phyloP scores from a whole-genome alignment of 2,888 invertebrate species.

The Diloba caeruleocephala region DNA sequence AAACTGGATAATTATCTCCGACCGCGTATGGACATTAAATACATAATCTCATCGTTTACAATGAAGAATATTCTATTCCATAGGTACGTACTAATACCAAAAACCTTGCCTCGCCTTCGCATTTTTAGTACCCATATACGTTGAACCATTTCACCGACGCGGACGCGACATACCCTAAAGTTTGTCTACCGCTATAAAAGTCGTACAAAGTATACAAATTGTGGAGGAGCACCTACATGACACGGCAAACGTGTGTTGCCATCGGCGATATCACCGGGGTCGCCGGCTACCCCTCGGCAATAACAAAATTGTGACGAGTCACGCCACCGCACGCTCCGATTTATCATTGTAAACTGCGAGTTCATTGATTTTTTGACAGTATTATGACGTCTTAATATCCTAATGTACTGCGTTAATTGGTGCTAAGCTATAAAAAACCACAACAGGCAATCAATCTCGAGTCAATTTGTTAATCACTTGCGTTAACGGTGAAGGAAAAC shows the following conservation, averaged over 20 bases:
- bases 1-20: too few relatives aligned
- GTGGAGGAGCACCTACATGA: constrained; percentile 56
- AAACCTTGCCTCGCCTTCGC: constrained; percentile 30
- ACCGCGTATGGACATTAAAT: too few relatives aligned
- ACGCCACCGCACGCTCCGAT: constrained; percentile 60
- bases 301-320: constrained; percentile 68
- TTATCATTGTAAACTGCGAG: constrained; percentile 38
- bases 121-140: constrained; percentile 29
- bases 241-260: constrained; percentile 58
- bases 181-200: constrained; percentile 32
- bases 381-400: constrained; percentile 1
- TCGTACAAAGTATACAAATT: constrained; percentile 41
- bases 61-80: too few relatives aligned
- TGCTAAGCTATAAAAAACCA: constrained; percentile 5
- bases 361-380: constrained; percentile 37
- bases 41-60: too few relatives aligned
- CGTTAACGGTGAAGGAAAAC: too few relatives aligned
- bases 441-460: not conserved
- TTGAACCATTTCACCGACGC: constrained; percentile 29
- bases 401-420: constrained; percentile 4
- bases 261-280: constrained; percentile 80
- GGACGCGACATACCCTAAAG: constrained; percentile 22
- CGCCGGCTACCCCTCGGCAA: constrained; percentile 59
- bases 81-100: constrained; percentile 1
- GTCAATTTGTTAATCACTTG: too few relatives aligned